Conservation (phyloP, 2,797 vertebrate species). For the Halcyon leucocephala region DNA sequence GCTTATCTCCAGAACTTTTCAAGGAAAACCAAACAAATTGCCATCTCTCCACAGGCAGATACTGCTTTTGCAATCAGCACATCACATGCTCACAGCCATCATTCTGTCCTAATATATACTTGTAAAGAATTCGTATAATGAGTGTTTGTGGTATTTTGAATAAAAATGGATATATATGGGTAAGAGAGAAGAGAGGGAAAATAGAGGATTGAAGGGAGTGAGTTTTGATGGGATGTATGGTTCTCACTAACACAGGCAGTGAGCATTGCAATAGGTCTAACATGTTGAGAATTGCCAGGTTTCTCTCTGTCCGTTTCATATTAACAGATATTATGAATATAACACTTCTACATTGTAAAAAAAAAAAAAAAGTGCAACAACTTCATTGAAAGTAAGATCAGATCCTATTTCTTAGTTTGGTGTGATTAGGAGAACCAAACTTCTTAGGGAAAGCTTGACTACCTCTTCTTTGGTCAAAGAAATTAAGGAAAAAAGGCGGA, state of each 20-base stretch:
- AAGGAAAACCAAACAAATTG: constrained; percentile 20
- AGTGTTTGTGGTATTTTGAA: not conserved
- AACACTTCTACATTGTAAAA: not conserved
- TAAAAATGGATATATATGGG: rapidly evolving
- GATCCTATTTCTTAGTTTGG: not conserved
- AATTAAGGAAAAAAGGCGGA: not conserved
- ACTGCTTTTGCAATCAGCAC: not conserved
- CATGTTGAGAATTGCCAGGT: not conserved
- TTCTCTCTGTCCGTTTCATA: not conserved
- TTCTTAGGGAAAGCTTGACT: not conserved
- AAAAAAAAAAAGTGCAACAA: not conserved
- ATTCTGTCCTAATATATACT: not conserved
- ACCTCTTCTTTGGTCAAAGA: not conserved
- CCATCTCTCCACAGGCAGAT: not conserved
- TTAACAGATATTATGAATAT: not conserved
- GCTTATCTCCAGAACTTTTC: not conserved
- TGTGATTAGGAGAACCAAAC: not conserved
- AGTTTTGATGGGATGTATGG: not conserved
- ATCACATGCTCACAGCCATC: not conserved
- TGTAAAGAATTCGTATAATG: not conserved
- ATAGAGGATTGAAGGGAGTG: not conserved
- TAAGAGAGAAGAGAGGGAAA: not conserved
- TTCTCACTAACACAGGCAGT: not conserved
- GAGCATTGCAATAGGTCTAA: not conserved
- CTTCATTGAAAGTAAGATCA: not conserved